These are phyloP conservation scores for Aplodontia rufa DNA, from an alignment of 2,113 vertebrate species.

Conservation along the genomic window DNA sequence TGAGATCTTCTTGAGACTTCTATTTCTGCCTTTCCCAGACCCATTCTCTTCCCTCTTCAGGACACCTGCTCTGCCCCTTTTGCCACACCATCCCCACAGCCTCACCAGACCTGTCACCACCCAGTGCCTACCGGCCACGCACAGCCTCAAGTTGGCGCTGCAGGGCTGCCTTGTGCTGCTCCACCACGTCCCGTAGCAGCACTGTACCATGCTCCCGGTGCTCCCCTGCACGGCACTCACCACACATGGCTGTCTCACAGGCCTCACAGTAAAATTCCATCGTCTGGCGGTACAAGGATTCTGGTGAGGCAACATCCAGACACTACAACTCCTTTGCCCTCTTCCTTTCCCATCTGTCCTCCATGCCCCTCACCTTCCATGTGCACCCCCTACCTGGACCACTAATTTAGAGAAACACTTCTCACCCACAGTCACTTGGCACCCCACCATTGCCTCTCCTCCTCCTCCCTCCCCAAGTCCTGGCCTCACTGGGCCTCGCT, in stretches of 20 bases:
- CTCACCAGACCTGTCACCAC: background rate
- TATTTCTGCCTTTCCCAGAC: background rate
- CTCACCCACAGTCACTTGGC: background rate
- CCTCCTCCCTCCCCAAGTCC: slow-evolving; percentile 69
- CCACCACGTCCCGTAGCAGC: slow-evolving; percentile 93
- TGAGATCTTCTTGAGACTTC: background rate
- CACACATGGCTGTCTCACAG: slow-evolving; percentile 97
- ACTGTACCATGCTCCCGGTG: slow-evolving; percentile 95
- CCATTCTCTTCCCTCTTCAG: background rate
- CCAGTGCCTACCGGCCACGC: slow-evolving; percentile 87
- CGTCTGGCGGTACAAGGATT: slow-evolving; percentile 85
- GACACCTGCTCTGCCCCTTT: background rate
- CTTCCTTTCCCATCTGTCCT: background rate
- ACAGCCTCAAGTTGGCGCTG: slow-evolving; percentile 94
- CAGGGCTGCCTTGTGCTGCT: slow-evolving; percentile 94
- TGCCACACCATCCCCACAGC: background rate
- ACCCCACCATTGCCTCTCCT: background rate
- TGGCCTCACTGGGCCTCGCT: slow-evolving; percentile 82
- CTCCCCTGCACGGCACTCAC: slow-evolving; percentile 94
- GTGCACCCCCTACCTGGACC: background rate
- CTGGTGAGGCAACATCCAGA: slow-evolving; percentile 14
- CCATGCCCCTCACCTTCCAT: background rate
- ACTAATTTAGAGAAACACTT: background rate
- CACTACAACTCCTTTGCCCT: background rate
- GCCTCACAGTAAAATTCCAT: slow-evolving; percentile 99